phyloP scores from a whole-genome alignment of 1,140 invertebrate genomes.

The Acarapis woodi region DNA sequence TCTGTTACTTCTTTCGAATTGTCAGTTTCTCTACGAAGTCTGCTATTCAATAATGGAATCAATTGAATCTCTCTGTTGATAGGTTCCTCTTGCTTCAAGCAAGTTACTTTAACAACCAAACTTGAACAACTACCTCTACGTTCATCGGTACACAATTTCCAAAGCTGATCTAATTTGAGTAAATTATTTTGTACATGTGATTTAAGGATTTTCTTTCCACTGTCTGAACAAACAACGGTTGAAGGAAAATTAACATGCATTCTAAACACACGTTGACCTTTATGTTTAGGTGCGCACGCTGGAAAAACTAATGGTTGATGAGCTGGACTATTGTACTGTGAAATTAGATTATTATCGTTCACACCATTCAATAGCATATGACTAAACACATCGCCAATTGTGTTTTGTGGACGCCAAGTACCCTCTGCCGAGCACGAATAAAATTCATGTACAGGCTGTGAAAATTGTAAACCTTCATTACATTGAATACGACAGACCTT shows the following conservation, averaged over 20 bases:
- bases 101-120: constrained; percentile 58
- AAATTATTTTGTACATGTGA: constrained; percentile 59
- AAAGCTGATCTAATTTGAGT: constrained; percentile 58
- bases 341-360: background rate
- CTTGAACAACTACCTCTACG: constrained; percentile 36
- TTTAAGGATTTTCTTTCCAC: constrained; percentile 59
- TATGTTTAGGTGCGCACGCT: constrained; percentile 45
- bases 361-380: too few species aligned
- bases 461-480: constrained; percentile 50
- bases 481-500: constrained; percentile 49
- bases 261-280: constrained; percentile 62
- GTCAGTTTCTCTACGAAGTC: constrained; percentile 1
- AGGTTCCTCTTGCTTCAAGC: constrained; percentile 19
- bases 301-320: constrained; percentile 50
- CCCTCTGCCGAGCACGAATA: constrained; percentile 88
- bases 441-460: constrained; percentile 63
- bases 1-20: constrained; percentile 20
- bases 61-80: background rate
- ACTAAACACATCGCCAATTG: too few species aligned
- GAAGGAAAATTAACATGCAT: constrained; percentile 75
- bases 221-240: constrained; percentile 69
- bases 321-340: constrained; percentile 27
- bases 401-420: constrained; percentile 77
- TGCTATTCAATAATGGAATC: constrained; percentile 23
- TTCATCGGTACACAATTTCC: constrained; percentile 74